Percentiles rank a stretch among this genome's conserved stretches.
phyloP scores from a whole-genome alignment of 2,888 invertebrate genomes.

The Mimachlamys varia region DNA sequence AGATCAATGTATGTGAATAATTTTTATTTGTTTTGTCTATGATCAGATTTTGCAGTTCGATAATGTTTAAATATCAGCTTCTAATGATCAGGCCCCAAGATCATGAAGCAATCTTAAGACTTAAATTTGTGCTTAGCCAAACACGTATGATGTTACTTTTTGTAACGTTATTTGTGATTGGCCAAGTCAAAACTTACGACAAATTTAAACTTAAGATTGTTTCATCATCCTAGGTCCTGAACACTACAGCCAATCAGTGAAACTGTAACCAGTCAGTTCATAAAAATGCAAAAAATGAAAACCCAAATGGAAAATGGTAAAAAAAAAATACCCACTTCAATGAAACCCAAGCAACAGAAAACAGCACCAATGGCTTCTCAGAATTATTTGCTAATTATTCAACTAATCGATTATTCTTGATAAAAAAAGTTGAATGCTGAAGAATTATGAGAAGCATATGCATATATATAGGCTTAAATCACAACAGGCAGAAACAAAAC shows the following conservation, averaged over 20 bases:
- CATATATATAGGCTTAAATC: neutral
- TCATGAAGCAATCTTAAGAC: no score
- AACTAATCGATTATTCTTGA: neutral
- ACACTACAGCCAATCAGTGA: no score
- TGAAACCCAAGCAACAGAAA: neutral
- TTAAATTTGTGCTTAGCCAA: no score
- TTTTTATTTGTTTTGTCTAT: neutral
- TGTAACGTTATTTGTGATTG: no score
- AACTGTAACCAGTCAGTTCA: conserved; percentile 31
- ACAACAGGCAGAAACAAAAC: neutral
- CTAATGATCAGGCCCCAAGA: no score
- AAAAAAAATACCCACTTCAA: neutral
- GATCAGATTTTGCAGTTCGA: no score
- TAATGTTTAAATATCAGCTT: no score
- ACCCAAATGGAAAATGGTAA: neutral
- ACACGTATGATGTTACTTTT: no score
- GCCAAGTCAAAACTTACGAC: no score
- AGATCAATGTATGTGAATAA: neutral
- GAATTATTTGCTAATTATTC: neutral
- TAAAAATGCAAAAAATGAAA: neutral
- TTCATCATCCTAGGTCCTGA: no score
- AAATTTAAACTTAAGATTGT: no score
- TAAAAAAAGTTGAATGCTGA: neutral
- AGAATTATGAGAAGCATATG: neutral
- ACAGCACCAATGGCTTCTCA: neutral